Conservation (phyloP, 1,140 invertebrate species). For the Apis cerana region DNA sequence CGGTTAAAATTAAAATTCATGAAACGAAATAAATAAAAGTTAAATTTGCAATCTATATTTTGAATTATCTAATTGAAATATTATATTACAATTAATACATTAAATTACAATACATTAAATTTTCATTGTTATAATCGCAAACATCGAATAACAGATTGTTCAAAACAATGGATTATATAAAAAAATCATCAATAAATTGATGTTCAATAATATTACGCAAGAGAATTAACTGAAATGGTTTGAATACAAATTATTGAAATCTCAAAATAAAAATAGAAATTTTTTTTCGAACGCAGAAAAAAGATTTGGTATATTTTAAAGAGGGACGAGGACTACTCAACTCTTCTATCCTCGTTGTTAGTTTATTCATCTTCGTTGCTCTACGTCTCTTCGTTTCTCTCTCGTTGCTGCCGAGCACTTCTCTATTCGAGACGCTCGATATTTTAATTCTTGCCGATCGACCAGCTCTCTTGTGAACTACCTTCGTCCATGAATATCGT, state of each 20-base stretch:
- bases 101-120: not conserved
- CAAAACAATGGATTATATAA: not conserved
- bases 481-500: constrained; percentile 31
- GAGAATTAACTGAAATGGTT: constrained; percentile 28
- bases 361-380: not conserved
- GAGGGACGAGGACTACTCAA: constrained; percentile 22
- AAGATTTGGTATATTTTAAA: not conserved
- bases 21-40: not conserved
- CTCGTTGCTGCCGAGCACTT: constrained; percentile 21
- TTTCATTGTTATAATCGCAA: not conserved
- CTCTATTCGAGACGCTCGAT: constrained; percentile 56
- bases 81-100: too few relatives aligned
- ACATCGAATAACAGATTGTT: not conserved
- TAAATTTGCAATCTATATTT: not conserved
- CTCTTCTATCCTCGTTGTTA: not conserved
- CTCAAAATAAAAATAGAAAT: constrained; percentile 48
- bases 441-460: constrained; percentile 62
- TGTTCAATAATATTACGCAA: constrained; percentile 16
- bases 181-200: constrained; percentile 4
- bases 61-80: too few relatives aligned
- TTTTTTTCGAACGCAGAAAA: not conserved
- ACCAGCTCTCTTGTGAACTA: constrained; percentile 25
- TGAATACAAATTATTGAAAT: constrained; percentile 31
- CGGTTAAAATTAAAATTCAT: constrained; percentile 23
- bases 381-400: not conserved